Evolutionary conservation across 2,113 vertebrate species (phyloP).

Genomic region (Zosterops lateralis): DNA sequence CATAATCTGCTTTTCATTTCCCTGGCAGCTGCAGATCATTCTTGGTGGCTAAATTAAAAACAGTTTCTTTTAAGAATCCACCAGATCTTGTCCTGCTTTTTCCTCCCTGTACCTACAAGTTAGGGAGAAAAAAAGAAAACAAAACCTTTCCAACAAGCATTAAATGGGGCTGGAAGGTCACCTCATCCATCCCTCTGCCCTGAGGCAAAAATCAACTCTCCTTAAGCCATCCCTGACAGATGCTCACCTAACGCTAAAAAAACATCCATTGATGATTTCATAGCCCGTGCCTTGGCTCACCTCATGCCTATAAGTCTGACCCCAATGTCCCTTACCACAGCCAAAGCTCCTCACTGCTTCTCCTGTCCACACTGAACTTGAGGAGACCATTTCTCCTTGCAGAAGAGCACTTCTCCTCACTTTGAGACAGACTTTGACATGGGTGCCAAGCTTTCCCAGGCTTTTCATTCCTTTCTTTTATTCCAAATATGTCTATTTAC

Average conservation of each 20-base stretch:
- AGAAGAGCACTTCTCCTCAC: not conserved
- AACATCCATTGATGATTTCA: not conserved
- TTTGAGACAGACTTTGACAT: not conserved
- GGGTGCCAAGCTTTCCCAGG: not conserved
- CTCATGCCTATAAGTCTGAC: not conserved
- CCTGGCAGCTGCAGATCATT: conserved; percentile 56
- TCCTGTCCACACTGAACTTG: not conserved
- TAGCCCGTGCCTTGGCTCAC: not conserved
- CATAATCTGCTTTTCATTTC: conserved; percentile 59
- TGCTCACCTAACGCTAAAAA: not conserved
- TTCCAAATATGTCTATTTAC: fast-evolving
- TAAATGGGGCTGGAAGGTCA: conserved; percentile 43
- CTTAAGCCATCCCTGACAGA: conserved; percentile 1
- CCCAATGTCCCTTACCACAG: not conserved
- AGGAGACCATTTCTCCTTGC: not conserved
- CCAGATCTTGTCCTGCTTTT: not conserved
- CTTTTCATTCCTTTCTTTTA: not conserved
- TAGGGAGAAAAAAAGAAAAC: not conserved
- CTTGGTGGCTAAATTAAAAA: conserved; percentile 27
- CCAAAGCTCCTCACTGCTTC: not conserved
- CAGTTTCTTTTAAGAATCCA: conserved; percentile 24
- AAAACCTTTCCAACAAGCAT: conserved; percentile 2
- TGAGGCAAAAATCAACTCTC: conserved; percentile 4
- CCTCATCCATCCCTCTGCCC: not conserved
- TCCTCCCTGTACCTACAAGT: not conserved